Evolutionary conservation across 92 coral and sea anemone species (phyloP).

Genomic region (Micromussa lordhowensis): DNA sequence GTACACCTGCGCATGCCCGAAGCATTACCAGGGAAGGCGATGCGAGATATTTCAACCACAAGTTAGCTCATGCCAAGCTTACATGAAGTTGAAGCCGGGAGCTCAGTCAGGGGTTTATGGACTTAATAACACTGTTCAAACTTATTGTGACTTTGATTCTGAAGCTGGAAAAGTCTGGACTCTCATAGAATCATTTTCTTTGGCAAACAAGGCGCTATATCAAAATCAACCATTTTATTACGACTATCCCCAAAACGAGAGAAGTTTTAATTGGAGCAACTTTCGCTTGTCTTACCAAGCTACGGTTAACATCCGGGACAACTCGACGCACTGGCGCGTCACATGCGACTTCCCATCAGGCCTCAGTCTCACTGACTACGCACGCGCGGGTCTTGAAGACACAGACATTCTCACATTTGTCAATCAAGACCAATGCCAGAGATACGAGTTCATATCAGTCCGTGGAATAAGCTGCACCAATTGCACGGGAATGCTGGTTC

Average conservation of each 20-base stretch:
- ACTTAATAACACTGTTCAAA: slow-evolving; percentile 28
- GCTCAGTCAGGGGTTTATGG: slow-evolving; percentile 40
- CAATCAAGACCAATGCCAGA: slow-evolving; percentile 25
- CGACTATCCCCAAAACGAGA: slow-evolving; percentile 43
- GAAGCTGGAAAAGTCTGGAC: slow-evolving; percentile 60
- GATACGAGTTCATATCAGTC: slow-evolving; percentile 33
- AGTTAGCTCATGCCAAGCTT: slow-evolving; percentile 36
- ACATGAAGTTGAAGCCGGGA: slow-evolving; percentile 14
- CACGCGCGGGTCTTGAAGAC: slow-evolving; percentile 35
- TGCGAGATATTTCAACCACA: slow-evolving; percentile 43
- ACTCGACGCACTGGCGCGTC: slow-evolving; percentile 64
- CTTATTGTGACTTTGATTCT: slow-evolving; percentile 58
- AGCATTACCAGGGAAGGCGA: slow-evolving; percentile 44
- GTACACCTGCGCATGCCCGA: slow-evolving; percentile 57
- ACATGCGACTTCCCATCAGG: slow-evolving; percentile 54
- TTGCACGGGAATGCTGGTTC: slow-evolving; percentile 31
- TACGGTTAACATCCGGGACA: slow-evolving; percentile 20
- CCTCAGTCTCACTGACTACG: slow-evolving; percentile 43
- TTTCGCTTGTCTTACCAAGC: slow-evolving; percentile 44
- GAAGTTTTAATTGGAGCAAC: slow-evolving; percentile 42
- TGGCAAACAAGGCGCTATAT: slow-evolving; percentile 39
- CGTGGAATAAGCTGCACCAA: slow-evolving; percentile 32
- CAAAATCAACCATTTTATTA: slow-evolving; percentile 32
- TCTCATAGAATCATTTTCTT: slow-evolving; percentile 64
- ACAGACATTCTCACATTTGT: slow-evolving; percentile 14